phyloP scores from a whole-genome alignment of 2,888 invertebrate genomes.

The Agonopterix heracliana region DNA sequence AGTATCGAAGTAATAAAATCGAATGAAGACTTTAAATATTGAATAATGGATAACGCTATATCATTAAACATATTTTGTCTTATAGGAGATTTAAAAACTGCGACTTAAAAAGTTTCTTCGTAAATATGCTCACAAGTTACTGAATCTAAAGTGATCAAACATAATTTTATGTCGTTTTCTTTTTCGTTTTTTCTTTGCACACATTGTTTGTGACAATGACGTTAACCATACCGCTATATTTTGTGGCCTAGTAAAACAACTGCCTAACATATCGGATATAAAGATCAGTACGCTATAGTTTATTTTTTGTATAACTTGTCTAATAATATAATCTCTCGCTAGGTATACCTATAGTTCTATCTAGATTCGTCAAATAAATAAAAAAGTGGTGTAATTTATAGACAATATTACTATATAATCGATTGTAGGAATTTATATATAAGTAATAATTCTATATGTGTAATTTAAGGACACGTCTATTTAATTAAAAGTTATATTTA shows the following conservation, averaged over 20 bases:
- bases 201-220: too few species aligned
- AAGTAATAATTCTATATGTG: slow-evolving; percentile 12
- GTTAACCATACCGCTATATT: slow-evolving; percentile 16
- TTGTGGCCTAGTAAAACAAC: slow-evolving; percentile 56
- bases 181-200: too few species aligned
- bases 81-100: too few species aligned
- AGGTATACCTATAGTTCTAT: slow-evolving; percentile 27
- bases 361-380: slow-evolving; percentile 44
- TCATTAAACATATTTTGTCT: too few species aligned
- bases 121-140: too few species aligned
- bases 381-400: slow-evolving; percentile 40
- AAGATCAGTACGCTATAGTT: slow-evolving; percentile 56
- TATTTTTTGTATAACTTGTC: slow-evolving; percentile 43
- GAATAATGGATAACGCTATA: too few species aligned
- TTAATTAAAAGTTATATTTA: slow-evolving; percentile 4
- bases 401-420: slow-evolving; percentile 60
- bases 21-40: too few species aligned
- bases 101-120: too few species aligned
- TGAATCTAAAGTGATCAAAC: too few species aligned
- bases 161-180: too few species aligned
- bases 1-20: too few species aligned
- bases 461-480: slow-evolving; percentile 13
- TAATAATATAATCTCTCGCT: slow-evolving; percentile 54
- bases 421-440: slow-evolving; percentile 9
- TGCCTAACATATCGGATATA: slow-evolving; percentile 68